Conservation (phyloP, 2,797 vertebrate genomes). For the Lycodopsis pacificus region DNA sequence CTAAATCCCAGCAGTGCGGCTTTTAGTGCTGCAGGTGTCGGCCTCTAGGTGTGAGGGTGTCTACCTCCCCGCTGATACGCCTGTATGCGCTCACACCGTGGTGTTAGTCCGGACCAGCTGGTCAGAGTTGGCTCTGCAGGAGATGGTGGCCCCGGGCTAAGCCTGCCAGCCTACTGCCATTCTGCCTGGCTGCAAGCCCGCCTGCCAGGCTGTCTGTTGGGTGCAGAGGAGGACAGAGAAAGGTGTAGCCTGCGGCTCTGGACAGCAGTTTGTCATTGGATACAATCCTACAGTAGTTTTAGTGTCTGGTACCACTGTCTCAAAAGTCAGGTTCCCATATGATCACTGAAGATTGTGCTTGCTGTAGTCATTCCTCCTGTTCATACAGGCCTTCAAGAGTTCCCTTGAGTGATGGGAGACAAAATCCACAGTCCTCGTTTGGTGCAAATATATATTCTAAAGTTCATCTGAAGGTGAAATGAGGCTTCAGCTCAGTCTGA, state of each 20-base stretch:
- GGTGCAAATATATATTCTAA: background rate
- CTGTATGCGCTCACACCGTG: slow-evolving; percentile 57
- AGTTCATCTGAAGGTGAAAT: background rate
- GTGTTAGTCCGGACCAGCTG: slow-evolving; percentile 83
- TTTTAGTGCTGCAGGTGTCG: slow-evolving; percentile 58
- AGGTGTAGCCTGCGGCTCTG: slow-evolving; percentile 68
- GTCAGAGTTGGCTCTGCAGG: slow-evolving; percentile 81
- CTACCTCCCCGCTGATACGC: slow-evolving; percentile 63
- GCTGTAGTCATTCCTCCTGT: background rate
- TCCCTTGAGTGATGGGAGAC: background rate
- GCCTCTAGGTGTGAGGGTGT: slow-evolving; percentile 62
- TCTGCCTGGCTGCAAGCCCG: slow-evolving; percentile 66
- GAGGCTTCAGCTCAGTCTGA: background rate
- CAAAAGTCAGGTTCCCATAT: background rate
- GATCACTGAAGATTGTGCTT: background rate
- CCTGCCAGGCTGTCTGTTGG: slow-evolving; percentile 77
- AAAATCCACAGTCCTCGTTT: background rate
- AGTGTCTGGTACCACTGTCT: background rate
- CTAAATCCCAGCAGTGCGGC: slow-evolving; percentile 49
- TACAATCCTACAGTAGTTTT: slow-evolving; percentile 49
- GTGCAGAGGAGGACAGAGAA: slow-evolving; percentile 66
- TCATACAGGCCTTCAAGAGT: background rate
- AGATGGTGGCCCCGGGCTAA: slow-evolving; percentile 77
- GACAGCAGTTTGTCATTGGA: slow-evolving; percentile 59
- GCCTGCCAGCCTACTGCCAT: slow-evolving; percentile 79